phyloP scores from a whole-genome alignment of 2,797 vertebrate species.

The Hirundo rustica region DNA sequence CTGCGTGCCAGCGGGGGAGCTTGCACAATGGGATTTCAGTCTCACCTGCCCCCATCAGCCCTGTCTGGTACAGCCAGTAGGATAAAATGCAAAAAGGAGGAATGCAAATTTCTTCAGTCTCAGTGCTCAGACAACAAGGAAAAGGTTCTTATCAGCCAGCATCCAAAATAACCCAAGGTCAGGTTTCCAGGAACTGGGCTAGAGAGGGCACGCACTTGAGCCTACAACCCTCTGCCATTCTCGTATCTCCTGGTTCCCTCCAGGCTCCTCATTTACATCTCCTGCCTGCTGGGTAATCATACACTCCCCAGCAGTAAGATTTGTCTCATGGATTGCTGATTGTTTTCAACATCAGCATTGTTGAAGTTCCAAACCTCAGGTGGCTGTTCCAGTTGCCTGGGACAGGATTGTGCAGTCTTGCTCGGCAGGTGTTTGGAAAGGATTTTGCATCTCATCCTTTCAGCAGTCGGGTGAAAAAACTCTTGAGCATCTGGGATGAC shows the following conservation, averaged over 20 bases:
- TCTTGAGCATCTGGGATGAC: slow-evolving; percentile 3
- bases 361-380: neutral
- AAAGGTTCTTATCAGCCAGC: neutral
- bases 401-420: neutral
- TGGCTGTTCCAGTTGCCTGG: neutral
- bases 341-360: neutral
- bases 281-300: slow-evolving; percentile 32
- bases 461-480: neutral
- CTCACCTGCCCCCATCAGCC: neutral
- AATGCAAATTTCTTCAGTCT: neutral
- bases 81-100: neutral
- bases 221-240: neutral
- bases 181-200: neutral
- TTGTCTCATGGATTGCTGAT: neutral
- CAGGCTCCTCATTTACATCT: slow-evolving; percentile 46
- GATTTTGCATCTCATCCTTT: neutral
- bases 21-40: neutral
- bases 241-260: neutral
- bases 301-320: neutral
- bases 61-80: neutral
- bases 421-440: neutral
- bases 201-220: neutral
- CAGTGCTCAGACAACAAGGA: neutral
- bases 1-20: neutral
- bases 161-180: slow-evolving; percentile 46